Percentiles rank a stretch among this genome's conserved stretches.
These are phyloP conservation scores for Urocyon cinereoargenteus DNA, from an alignment of 2,797 vertebrate genomes.

Conservation along the genomic window DNA sequence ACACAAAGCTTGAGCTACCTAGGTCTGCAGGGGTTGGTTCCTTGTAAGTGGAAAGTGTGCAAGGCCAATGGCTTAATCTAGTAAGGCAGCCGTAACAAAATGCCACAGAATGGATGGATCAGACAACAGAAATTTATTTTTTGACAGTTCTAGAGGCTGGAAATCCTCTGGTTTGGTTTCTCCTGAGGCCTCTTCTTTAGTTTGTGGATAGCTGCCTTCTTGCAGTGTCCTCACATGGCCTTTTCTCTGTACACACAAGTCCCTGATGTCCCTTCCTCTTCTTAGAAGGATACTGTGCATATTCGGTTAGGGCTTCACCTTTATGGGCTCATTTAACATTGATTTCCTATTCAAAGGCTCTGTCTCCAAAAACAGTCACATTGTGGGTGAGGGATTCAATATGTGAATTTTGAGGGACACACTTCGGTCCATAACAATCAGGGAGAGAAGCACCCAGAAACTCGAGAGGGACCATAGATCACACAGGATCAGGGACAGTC, in stretches of 20 bases:
- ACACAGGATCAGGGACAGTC: background rate
- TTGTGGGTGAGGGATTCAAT: background rate
- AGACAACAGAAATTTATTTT: background rate
- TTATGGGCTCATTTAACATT: background rate
- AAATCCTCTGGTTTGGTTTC: background rate
- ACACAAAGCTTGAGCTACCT: background rate
- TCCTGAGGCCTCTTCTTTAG: background rate
- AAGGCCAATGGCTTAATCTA: background rate
- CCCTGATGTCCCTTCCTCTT: background rate
- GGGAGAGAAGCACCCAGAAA: background rate
- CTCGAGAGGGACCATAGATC: background rate
- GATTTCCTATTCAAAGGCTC: background rate
- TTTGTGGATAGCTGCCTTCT: background rate
- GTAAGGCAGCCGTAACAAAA: background rate
- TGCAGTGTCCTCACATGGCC: accelerated
- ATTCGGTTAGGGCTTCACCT: background rate
- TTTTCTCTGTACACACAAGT: background rate
- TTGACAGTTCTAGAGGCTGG: background rate
- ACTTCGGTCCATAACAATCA: background rate
- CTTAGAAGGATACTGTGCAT: background rate
- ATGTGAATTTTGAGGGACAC: background rate
- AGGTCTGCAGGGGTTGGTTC: background rate
- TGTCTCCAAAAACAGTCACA: background rate
- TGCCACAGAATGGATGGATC: background rate
- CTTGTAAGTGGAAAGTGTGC: background rate